Conservation (phyloP, 2,888 invertebrate species). For the Drosophila mercatorum region DNA sequence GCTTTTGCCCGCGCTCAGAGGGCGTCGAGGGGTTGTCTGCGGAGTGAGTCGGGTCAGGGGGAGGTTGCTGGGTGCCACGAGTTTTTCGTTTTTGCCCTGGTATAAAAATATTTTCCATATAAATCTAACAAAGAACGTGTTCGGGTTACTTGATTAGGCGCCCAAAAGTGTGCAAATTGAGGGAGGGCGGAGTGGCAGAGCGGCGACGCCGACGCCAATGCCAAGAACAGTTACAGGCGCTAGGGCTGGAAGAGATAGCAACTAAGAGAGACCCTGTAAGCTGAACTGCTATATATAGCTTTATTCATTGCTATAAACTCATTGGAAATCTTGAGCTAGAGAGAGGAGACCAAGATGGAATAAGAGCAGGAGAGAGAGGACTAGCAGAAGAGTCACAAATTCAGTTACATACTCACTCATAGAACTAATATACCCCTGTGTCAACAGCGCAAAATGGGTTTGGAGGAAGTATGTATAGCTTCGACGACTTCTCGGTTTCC, state of each 20-base stretch:
- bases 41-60: conserved; percentile 4
- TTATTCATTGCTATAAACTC: no score
- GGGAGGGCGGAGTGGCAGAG: conserved; percentile 15
- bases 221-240: conserved; percentile 30
- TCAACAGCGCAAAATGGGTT: no score
- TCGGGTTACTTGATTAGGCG: conserved; percentile 79
- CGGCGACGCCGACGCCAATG: conserved; percentile 26
- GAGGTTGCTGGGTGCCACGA: conserved; percentile 15
- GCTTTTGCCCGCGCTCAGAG: conserved; percentile 59
- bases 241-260: background rate
- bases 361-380: no score
- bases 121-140: conserved; percentile 82
- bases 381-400: no score
- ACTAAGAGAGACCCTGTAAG: background rate
- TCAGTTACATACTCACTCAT: background rate
- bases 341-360: no score
- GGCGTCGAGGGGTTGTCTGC: conserved; percentile 16
- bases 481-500: conserved; percentile 63
- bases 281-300: no score
- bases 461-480: conserved; percentile 20
- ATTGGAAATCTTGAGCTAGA: no score
- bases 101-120: conserved; percentile 81
- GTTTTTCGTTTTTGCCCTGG: conserved; percentile 59
- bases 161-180: conserved; percentile 57
- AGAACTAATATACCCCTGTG: background rate